phyloP scores from a whole-genome alignment of 64 coral and sea anemone species.

The Dendronephthya gigantea region DNA sequence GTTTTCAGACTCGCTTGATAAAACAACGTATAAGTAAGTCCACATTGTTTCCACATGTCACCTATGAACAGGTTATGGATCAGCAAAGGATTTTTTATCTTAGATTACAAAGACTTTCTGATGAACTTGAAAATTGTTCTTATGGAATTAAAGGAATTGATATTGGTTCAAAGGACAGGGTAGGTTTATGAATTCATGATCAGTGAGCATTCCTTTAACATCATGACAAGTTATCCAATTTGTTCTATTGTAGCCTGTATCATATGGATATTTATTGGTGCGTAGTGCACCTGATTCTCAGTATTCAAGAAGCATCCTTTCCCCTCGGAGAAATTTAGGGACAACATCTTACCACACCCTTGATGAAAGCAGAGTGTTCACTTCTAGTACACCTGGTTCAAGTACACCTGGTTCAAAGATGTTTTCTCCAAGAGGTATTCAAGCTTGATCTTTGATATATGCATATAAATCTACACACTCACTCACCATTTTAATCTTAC shows the following conservation, averaged over 20 bases:
- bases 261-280: conserved; percentile 76
- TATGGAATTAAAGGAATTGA: conserved; percentile 72
- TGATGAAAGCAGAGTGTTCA: neutral
- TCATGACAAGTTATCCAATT: neutral
- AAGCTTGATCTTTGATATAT: neutral
- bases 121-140: conserved; percentile 12
- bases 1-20: conserved; percentile 48
- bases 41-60: neutral
- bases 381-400: neutral
- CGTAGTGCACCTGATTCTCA: conserved; percentile 35
- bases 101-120: conserved; percentile 21
- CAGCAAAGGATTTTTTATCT: neutral
- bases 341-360: neutral
- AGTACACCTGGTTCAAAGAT: neutral
- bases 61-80: neutral
- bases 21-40: conserved; percentile 40
- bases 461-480: no score
- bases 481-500: no score
- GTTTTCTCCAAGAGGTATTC: neutral
- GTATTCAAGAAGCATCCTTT: neutral
- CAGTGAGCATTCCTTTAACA: neutral
- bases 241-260: conserved; percentile 53
- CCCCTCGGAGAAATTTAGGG: neutral
- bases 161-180: conserved; percentile 60
- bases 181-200: neutral